Evolutionary conservation across 2,888 invertebrate genomes (phyloP), one percentile per base, ranked within the genome.

Genomic region (Anthoptus insignis): DNA sequence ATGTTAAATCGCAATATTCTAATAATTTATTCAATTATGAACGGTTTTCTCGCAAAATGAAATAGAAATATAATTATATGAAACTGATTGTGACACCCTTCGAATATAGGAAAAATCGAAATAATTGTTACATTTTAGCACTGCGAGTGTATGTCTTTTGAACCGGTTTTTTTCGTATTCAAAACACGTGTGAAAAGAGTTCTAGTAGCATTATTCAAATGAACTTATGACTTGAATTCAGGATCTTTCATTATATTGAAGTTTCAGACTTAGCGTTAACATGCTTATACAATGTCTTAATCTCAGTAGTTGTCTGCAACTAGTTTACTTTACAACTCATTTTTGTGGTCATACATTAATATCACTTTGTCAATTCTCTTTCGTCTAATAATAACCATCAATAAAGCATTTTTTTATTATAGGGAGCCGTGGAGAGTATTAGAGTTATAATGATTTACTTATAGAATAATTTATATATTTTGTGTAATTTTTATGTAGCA

Each of bases 351-450:
- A 19, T 19, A 3, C 16, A 42, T 42, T 14, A 39, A 39, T 19
- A 39, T 16, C 16, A 42, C 16, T 19, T 42, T 8, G 19, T 19
- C 19, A 16, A 42, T 42, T 37, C 7, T 34, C 14, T 39, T 39
- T 39, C 7, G 2, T 39, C 14, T 16, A 8, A 16, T 39, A 16
- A 16, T 42, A 19, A 21, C 42, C 9, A 19, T 42, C 19, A 19
- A 19, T 76, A 74, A 76, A 73, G 77, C 79, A 76, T 72, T 52
- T 68, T 65, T 60, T 53, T 56, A 69, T 16, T 19, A 42, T 42
- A 42, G 19, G 42, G 11, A 42, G 42, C 42, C 19, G 8, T 42
- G 42, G 11, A 65, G 68, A 70, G 69, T 70, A 70, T 69, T 72
- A 65, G 19, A 42, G 19, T 42, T 19, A 21, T 42, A 42, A 42